phyloP scores from a whole-genome alignment of 2,113 vertebrate genomes.

The Nicator chloris region DNA sequence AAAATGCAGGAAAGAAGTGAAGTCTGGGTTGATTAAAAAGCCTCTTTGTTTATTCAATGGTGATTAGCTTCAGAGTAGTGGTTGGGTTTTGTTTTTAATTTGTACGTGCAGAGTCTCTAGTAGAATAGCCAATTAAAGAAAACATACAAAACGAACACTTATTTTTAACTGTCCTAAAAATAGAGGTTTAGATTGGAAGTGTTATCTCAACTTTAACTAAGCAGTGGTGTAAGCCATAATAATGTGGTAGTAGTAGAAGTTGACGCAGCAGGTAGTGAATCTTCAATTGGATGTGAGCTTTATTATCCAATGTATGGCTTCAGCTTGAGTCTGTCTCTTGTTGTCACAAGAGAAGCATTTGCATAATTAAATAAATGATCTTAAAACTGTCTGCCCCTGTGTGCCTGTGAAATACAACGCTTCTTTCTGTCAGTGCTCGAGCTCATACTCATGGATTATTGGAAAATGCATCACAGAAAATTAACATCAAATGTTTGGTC shows the following conservation, averaged over 20 bases:
- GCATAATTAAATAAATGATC: constrained; percentile 74
- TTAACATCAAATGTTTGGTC: constrained; percentile 53
- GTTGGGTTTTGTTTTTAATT: constrained; percentile 16
- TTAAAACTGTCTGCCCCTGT: constrained; percentile 58
- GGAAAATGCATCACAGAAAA: constrained; percentile 33
- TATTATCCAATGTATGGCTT: constrained; percentile 55
- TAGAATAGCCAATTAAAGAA: constrained; percentile 31
- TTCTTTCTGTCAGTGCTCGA: constrained; percentile 55
- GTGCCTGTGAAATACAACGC: constrained; percentile 61
- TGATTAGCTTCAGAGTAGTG: constrained; percentile 31
- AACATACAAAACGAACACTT: neutral
- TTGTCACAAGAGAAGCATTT: constrained; percentile 69
- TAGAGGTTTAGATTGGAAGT: constrained; percentile 5
- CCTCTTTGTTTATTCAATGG: constrained; percentile 24
- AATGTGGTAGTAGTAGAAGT: constrained; percentile 5
- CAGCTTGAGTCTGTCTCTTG: constrained; percentile 55
- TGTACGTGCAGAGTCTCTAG: neutral
- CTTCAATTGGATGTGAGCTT: constrained; percentile 45
- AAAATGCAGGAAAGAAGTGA: constrained; percentile 34
- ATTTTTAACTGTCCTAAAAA: constrained; percentile 32
- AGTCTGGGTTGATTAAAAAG: constrained; percentile 46
- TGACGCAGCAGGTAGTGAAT: constrained; percentile 55
- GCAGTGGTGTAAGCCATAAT: neutral
- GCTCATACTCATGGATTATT: constrained; percentile 39
- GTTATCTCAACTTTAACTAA: constrained; percentile 38